phyloP scores from a whole-genome alignment of 1,140 invertebrate species.

The Sitobion miscanthi region DNA sequence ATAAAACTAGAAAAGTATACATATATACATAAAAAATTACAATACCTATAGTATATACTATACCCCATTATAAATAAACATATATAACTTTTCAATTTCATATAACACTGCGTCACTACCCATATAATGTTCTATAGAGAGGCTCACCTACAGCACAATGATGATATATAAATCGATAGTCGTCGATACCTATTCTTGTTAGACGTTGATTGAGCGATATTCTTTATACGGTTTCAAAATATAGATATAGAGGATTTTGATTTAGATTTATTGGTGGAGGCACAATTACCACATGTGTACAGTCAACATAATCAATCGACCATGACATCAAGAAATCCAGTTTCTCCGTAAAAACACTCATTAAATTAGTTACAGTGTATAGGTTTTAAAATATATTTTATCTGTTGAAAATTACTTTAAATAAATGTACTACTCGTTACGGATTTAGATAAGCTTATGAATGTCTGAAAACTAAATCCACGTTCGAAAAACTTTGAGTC shows the following conservation, averaged over 20 bases:
- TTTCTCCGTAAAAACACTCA: not conserved
- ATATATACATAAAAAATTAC: not conserved
- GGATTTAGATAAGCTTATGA: not conserved
- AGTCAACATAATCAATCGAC: not conserved
- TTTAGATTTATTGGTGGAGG: constrained; percentile 16
- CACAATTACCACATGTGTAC: not conserved
- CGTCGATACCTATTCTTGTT: not conserved
- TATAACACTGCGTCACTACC: not conserved
- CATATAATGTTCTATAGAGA: not conserved
- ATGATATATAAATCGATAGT: constrained; percentile 1
- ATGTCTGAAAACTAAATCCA: constrained; percentile 14
- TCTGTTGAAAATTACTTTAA: not conserved
- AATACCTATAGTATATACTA: not conserved
- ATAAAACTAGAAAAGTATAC: not conserved
- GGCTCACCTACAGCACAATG: not conserved
- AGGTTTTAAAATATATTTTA: not conserved
- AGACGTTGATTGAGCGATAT: constrained; percentile 15
- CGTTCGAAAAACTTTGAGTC: not conserved
- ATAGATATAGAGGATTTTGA: not conserved
- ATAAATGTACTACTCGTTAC: constrained; percentile 12
- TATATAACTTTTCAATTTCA: not conserved
- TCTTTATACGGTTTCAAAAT: not conserved
- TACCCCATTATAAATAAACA: not conserved
- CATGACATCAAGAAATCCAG: not conserved
- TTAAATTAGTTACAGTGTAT: not conserved